phyloP scores from a whole-genome alignment of 2,888 invertebrate species.

The Synanthedon formicaeformis region DNA sequence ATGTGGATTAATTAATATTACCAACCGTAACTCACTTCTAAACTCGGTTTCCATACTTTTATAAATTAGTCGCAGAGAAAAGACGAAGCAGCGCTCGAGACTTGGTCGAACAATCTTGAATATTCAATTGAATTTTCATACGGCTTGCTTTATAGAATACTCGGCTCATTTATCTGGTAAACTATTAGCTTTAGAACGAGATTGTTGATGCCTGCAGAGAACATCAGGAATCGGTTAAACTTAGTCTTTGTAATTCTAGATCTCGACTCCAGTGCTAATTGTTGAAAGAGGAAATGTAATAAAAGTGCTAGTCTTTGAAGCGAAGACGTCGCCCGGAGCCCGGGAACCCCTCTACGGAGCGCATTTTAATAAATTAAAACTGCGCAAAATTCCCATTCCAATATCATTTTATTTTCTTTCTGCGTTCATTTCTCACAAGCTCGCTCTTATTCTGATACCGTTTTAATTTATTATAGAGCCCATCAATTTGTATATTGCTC shows the following conservation, averaged over 20 bases:
- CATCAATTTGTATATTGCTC: background rate
- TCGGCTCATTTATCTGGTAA: conserved; percentile 49
- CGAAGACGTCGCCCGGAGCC: conserved; percentile 35
- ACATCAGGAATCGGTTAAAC: background rate
- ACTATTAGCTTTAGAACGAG: conserved; percentile 33
- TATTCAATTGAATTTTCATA: conserved; percentile 45
- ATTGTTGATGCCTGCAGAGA: conserved; percentile 19
- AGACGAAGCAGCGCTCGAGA: conserved; percentile 9
- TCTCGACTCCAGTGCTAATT: conserved; percentile 55
- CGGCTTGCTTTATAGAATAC: conserved; percentile 29
- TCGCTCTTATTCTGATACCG: background rate
- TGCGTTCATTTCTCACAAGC: conserved; percentile 25
- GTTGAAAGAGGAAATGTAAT: conserved; percentile 61
- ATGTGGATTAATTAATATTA: no score
- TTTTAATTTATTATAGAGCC: conserved; percentile 1
- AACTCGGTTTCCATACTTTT: no score
- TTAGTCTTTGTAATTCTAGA: conserved; percentile 13
- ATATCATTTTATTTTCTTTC: conserved; percentile 57
- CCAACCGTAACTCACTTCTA: no score
- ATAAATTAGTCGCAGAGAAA: no score
- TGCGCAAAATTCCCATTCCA: conserved; percentile 60
- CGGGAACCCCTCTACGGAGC: conserved; percentile 40
- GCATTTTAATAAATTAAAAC: conserved; percentile 70
- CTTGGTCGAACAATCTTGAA: conserved; percentile 34
- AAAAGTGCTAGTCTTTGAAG: conserved; percentile 64